phyloP scores from a whole-genome alignment of 2,888 invertebrate species.

The Sarcophaga rosellei region DNA sequence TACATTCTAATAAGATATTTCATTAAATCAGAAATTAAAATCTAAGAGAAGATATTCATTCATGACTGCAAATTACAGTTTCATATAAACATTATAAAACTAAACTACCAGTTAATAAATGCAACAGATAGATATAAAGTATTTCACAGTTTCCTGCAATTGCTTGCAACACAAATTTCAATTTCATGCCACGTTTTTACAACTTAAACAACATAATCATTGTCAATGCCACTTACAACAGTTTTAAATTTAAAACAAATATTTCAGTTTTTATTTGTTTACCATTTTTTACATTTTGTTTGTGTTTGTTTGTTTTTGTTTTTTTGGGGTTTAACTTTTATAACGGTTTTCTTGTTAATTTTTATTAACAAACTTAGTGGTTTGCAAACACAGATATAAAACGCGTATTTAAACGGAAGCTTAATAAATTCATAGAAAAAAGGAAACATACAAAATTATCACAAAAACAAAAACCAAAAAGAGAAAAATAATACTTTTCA shows the following conservation, averaged over 20 bases:
- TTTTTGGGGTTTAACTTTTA: no score
- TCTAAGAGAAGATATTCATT: no score
- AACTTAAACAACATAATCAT: constrained; percentile 16
- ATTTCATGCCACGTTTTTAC: neutral
- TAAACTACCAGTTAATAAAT: no score
- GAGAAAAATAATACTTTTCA: neutral
- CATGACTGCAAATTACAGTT: no score
- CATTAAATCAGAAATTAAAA: no score
- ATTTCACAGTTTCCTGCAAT: constrained; percentile 5
- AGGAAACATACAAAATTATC: neutral
- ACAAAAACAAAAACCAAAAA: neutral
- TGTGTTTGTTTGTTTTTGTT: no score
- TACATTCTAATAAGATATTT: no score
- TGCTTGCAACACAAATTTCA: neutral
- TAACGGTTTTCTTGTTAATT: neutral
- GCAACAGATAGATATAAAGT: neutral
- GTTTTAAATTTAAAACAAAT: no score
- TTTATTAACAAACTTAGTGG: neutral
- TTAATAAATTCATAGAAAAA: constrained; percentile 17
- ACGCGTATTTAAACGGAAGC: constrained; percentile 43
- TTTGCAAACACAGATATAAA: neutral
- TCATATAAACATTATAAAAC: no score
- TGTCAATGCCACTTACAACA: constrained; percentile 34
- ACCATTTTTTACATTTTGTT: neutral
- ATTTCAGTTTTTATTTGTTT: neutral